Conservation (phyloP, 1,140 invertebrate species). For the Parasteatoda tepidariorum region DNA sequence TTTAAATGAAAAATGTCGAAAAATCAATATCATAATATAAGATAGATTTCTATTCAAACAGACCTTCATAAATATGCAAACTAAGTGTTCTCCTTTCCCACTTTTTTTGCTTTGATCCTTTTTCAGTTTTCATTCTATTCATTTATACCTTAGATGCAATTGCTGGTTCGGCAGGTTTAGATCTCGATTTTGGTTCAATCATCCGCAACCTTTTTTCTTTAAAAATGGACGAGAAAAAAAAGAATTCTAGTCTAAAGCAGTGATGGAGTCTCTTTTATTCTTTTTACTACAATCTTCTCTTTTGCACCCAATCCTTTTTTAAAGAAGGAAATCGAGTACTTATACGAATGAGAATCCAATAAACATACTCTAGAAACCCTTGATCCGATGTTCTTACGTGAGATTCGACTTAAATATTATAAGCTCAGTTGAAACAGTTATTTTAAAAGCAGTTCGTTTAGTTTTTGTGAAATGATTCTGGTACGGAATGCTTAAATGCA, state of each 20-base stretch:
- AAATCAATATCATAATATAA: too few species aligned
- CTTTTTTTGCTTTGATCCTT: not conserved
- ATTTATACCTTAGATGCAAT: slow-evolving; percentile 18
- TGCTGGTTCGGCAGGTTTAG: slow-evolving; percentile 35
- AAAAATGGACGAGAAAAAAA: not conserved
- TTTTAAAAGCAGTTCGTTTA: too few species aligned
- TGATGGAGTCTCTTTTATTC: slow-evolving; percentile 15
- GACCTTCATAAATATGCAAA: slow-evolving; percentile 9
- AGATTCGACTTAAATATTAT: slow-evolving; percentile 25
- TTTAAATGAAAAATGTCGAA: too few species aligned
- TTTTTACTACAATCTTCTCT: slow-evolving; percentile 34
- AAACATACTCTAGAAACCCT: slow-evolving; percentile 34
- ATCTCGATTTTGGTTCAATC: slow-evolving; percentile 49
- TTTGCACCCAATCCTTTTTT: slow-evolving; percentile 34
- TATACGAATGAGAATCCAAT: slow-evolving; percentile 49
- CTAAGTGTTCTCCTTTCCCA: not conserved
- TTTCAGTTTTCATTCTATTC: not conserved
- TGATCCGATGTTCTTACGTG: slow-evolving; percentile 17
- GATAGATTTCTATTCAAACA: not conserved
- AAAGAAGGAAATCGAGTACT: slow-evolving; percentile 38
- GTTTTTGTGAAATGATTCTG: too few species aligned
- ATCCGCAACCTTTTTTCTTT: slow-evolving; percentile 24
- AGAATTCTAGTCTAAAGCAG: not conserved
- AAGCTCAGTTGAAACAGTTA: slow-evolving; percentile 19
- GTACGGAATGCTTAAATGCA: too few species aligned